Base-by-base conservation (phyloP, 2,113 vertebrate genomes). In the Trachemys scripta region DNA sequence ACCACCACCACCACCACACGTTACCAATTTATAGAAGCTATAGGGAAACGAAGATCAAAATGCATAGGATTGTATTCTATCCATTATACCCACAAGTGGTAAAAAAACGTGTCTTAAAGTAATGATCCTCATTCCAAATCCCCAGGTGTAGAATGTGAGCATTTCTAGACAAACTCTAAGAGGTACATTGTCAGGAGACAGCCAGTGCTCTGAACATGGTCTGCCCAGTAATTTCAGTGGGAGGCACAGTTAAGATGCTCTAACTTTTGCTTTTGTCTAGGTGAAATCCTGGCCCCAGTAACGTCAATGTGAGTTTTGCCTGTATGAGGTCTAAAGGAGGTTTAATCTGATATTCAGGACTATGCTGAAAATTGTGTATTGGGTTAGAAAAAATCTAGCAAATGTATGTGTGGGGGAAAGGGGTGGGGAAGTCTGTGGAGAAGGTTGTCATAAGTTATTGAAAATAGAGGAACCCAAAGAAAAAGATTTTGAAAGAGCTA, bases 321-420 rank as follows among this genome's bases (percentile, higher is more conserved):
- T 49, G 65, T 3, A 4, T 59, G 19, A 57, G 88, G 12, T 14
- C 17, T 62, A 45, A 53, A 59, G 62, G 20, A 72, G 11, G 6
- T 47, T 83, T 57, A 90, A 80, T 86, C 5, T 20, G 35, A 57
- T 89, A 78, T 69, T 94, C 49, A 91, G 72, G 83, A 89, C 54
- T 84, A 11, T 6, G 62, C 31, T 0, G 0, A 57, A 45, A 5
- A n/a, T 89, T 45, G 84, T 13, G 42, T 57, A 25, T 50, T 22
- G 4, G 16, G 13, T 20, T 72, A 82, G 45, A 86, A 42, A 45
- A 57, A 12, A 0, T 1, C 7, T 12, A 56, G 45, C 45, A 50
- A 4, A 69, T 10, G 47, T n/a, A 19, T 79, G 42, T 8, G 13
- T 84, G 2, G 3, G 29, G 31, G 31, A 14, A 4, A 6, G 7